Percentiles rank a stretch among this genome's conserved stretches.
Evolutionary conservation across 2,888 invertebrate species (phyloP).

Genomic region (Ectobius pallidus): DNA sequence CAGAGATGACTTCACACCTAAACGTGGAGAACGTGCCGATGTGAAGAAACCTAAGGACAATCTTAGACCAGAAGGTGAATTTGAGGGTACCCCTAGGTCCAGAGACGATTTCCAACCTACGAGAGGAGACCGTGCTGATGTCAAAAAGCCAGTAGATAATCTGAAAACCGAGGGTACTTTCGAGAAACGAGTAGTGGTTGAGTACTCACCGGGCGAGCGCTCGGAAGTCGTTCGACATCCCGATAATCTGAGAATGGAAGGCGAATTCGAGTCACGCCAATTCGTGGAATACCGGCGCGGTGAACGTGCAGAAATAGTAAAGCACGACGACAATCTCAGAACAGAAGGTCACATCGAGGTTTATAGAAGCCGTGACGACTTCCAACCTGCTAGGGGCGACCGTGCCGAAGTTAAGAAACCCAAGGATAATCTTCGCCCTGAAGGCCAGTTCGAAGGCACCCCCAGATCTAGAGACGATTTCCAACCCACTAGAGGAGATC

Average conservation of each 20-base stretch:
- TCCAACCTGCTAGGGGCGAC: constrained; percentile 45
- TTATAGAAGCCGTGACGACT: neutral
- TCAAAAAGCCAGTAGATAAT: constrained; percentile 45
- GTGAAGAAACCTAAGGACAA: constrained; percentile 46
- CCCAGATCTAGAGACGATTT: constrained; percentile 33
- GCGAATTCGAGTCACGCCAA: constrained; percentile 59
- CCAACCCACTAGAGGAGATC: constrained; percentile 54
- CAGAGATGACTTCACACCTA: constrained; percentile 53
- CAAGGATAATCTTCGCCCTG: constrained; percentile 60
- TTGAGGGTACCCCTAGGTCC: constrained; percentile 50
- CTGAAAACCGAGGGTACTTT: constrained; percentile 45
- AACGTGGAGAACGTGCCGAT: constrained; percentile 60
- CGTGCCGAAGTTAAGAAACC: constrained; percentile 42
- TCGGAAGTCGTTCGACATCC: constrained; percentile 56
- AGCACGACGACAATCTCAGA: constrained; percentile 55
- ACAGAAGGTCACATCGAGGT: constrained; percentile 51
- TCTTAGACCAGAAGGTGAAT: constrained; percentile 47
- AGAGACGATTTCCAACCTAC: constrained; percentile 50
- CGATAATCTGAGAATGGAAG: constrained; percentile 54
- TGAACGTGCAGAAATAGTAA: constrained; percentile 48
- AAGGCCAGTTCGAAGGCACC: constrained; percentile 58
- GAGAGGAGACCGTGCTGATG: constrained; percentile 52
- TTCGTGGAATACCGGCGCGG: constrained; percentile 56
- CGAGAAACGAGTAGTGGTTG: constrained; percentile 24
- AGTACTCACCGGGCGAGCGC: constrained; percentile 56